A percentile compares a stretch with the other conserved stretches of the same genome.
phyloP scores from a whole-genome alignment of 2,888 invertebrate genomes.

The Sicus ferrugineus region DNA sequence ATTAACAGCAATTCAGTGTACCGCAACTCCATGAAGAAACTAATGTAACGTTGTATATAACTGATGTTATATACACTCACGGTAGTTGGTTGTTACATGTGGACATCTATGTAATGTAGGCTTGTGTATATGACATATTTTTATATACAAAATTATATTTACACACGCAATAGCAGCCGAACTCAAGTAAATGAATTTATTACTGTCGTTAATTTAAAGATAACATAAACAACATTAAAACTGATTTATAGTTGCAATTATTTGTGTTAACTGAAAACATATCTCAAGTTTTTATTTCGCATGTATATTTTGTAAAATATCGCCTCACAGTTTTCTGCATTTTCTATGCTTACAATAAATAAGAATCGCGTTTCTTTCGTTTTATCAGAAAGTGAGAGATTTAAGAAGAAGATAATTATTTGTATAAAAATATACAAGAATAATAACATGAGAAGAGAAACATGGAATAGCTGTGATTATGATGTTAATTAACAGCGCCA shows the following conservation, averaged over 20 bases:
- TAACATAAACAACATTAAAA: slow-evolving; percentile 21
- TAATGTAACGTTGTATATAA: neutral
- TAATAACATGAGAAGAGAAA: neutral
- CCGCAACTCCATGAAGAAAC: no score
- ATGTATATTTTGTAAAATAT: slow-evolving; percentile 20
- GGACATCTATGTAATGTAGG: neutral
- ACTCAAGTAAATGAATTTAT: slow-evolving; percentile 33
- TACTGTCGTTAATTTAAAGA: slow-evolving; percentile 8
- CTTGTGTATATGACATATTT: neutral
- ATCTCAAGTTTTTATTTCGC: slow-evolving; percentile 15
- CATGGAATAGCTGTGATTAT: neutral
- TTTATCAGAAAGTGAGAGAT: slow-evolving; percentile 34
- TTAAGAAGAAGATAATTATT: neutral
- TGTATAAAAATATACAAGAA: slow-evolving; percentile 13
- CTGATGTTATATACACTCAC: neutral
- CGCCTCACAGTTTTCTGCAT: neutral
- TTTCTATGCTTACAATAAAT: slow-evolving; percentile 1
- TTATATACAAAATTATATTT: neutral
- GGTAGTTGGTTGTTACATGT: neutral
- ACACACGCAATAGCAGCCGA: slow-evolving; percentile 24
- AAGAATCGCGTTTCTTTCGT: slow-evolving; percentile 12
- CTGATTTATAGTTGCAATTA: slow-evolving; percentile 10
- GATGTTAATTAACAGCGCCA: no score
- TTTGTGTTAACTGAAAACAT: slow-evolving; percentile 24
- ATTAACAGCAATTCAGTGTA: no score